A percentile compares a stretch with the other conserved stretches of the same genome.
Conservation (phyloP, 2,888 invertebrate genomes). For the Apodemia zela region DNA sequence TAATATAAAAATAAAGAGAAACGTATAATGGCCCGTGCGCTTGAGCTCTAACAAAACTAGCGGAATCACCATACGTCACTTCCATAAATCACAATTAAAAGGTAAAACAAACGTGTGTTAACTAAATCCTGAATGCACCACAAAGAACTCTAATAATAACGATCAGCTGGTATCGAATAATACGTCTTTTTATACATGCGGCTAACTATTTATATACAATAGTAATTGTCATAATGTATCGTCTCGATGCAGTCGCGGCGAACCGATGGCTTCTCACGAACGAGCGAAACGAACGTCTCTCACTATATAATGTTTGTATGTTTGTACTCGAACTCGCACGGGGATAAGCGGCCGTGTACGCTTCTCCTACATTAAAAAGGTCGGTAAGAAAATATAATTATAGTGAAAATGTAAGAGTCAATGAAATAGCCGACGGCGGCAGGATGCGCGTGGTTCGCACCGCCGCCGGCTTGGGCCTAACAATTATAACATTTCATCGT, state of each 20-base stretch:
- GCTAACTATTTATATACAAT: slow-evolving; percentile 78
- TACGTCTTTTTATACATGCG: slow-evolving; percentile 70
- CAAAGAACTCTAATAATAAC: slow-evolving; percentile 77
- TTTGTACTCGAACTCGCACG: slow-evolving; percentile 73
- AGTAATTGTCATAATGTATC: slow-evolving; percentile 58
- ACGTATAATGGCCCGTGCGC: slow-evolving; percentile 48
- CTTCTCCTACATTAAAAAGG: slow-evolving; percentile 75
- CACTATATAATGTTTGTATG: slow-evolving; percentile 64
- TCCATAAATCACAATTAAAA: slow-evolving; percentile 67
- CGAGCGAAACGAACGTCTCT: slow-evolving; percentile 70
- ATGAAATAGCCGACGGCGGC: slow-evolving; percentile 67
- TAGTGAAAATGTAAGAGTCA: slow-evolving; percentile 78
- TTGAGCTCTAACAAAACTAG: slow-evolving; percentile 61
- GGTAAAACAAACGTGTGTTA: slow-evolving; percentile 63
- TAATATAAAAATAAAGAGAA: slow-evolving; percentile 25
- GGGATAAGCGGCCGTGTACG: slow-evolving; percentile 76
- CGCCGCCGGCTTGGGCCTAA: slow-evolving; percentile 70
- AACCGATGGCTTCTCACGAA: slow-evolving; percentile 79
- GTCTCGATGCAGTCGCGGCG: slow-evolving; percentile 73
- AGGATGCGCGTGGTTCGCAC: slow-evolving; percentile 45
- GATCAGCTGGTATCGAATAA: slow-evolving; percentile 73
- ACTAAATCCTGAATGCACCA: slow-evolving; percentile 71
- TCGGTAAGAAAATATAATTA: slow-evolving; percentile 79
- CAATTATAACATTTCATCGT: slow-evolving; percentile 76
- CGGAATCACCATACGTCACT: slow-evolving; percentile 56